phyloP scores from a whole-genome alignment of 2,113 vertebrate genomes.

The Leptobrachium ailaonicum region DNA sequence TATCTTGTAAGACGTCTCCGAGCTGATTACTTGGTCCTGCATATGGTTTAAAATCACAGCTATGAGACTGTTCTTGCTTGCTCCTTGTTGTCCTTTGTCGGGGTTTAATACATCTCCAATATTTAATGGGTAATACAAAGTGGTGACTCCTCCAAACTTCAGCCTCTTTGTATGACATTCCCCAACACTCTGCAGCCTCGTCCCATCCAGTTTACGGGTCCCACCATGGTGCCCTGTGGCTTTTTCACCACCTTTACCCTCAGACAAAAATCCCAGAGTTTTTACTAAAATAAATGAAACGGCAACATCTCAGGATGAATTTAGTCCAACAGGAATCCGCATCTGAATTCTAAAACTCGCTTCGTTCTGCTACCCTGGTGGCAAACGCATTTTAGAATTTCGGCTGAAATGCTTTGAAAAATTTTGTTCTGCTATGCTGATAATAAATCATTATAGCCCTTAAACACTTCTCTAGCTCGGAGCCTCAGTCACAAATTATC shows the following conservation, averaged over 20 bases:
- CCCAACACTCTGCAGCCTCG: no score
- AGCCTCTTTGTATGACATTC: no score
- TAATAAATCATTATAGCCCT: slow-evolving; percentile 87
- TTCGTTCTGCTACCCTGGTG: slow-evolving; percentile 65
- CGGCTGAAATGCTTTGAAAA: slow-evolving; percentile 80
- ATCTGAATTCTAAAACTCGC: slow-evolving; percentile 51
- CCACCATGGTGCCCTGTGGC: neutral
- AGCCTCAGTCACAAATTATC: slow-evolving; percentile 85
- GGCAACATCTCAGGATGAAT: slow-evolving; percentile 62
- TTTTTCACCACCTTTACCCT: slow-evolving; percentile 34
- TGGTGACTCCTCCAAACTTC: no score
- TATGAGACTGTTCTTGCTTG: no score
- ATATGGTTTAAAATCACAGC: no score
- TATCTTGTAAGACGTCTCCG: no score
- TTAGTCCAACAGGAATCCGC: slow-evolving; percentile 60
- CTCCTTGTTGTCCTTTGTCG: no score
- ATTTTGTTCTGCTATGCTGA: slow-evolving; percentile 86
- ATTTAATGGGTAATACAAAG: no score
- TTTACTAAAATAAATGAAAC: slow-evolving; percentile 55
- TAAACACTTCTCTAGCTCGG: slow-evolving; percentile 81
- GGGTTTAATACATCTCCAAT: no score
- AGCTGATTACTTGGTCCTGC: no score
- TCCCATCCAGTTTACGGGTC: no score
- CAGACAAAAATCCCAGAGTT: slow-evolving; percentile 45
- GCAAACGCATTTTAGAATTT: slow-evolving; percentile 76